Percentiles rank a stretch among this genome's conserved stretches.
Conservation (phyloP, 2,888 invertebrate genomes). For the Ormyrus rosae region DNA sequence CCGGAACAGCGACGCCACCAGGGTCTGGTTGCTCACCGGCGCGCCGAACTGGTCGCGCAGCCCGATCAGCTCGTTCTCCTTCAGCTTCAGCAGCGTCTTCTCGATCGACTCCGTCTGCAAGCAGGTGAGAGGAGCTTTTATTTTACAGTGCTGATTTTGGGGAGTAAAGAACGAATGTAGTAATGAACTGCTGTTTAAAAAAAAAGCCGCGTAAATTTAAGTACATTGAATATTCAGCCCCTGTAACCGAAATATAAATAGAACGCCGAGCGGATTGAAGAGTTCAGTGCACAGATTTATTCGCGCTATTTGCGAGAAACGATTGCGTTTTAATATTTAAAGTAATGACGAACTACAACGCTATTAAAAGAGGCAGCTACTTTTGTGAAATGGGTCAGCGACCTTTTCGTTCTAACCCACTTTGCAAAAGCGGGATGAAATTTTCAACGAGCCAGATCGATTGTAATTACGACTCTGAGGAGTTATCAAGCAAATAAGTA, state of each 20-base stretch:
- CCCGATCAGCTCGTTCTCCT: slow-evolving; percentile 83
- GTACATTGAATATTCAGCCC: too few species aligned
- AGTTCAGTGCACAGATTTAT: too few species aligned
- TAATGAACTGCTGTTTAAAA: too few species aligned
- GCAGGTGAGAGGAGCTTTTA: background rate
- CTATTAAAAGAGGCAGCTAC: too few species aligned
- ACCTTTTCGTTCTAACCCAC: slow-evolving; percentile 3
- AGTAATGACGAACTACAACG: too few species aligned
- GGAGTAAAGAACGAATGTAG: too few species aligned
- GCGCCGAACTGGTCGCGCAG: slow-evolving; percentile 87
- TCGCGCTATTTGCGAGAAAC: too few species aligned
- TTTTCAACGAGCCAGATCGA: slow-evolving; percentile 2
- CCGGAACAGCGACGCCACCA: slow-evolving; percentile 83
- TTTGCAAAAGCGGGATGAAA: slow-evolving; percentile 1
- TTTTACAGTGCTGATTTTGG: too few species aligned
- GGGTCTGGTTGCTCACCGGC: slow-evolving; percentile 87
- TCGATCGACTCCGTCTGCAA: slow-evolving; percentile 86
- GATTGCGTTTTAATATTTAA: too few species aligned
- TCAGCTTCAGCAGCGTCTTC: slow-evolving; percentile 81
- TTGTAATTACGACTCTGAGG: background rate
- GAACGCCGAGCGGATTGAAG: too few species aligned
- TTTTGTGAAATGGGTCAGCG: background rate
- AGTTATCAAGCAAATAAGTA: background rate
- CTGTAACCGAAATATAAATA: too few species aligned
- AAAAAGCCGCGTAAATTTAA: too few species aligned